phyloP scores from a whole-genome alignment of 2,888 invertebrate genomes.

The Noctua pronuba region DNA sequence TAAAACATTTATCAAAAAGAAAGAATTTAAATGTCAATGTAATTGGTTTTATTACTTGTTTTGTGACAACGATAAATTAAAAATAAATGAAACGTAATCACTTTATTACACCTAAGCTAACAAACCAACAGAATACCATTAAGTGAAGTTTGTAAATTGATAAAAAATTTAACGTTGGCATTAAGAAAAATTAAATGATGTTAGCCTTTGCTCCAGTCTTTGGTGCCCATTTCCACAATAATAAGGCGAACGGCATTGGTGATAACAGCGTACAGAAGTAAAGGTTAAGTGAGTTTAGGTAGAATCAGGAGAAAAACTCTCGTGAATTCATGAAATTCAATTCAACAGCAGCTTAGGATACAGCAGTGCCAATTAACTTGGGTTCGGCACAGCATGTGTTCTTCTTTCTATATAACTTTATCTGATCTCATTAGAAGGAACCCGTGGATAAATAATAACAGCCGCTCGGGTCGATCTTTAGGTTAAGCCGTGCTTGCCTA shows the following conservation, averaged over 20 bases:
- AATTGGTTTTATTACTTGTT: neutral
- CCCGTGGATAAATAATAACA: no score
- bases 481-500: no score
- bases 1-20: no score
- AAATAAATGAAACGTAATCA: conserved; percentile 18
- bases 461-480: no score
- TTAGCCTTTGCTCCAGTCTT: conserved; percentile 52
- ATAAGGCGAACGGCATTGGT: conserved; percentile 18
- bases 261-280: neutral
- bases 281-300: neutral
- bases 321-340: neutral
- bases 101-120: conserved; percentile 30
- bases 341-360: neutral
- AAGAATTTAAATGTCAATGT: neutral
- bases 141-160: conserved; percentile 63
- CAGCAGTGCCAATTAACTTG: no score
- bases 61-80: conserved; percentile 4
- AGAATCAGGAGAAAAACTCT: neutral
- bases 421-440: no score
- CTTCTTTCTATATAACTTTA: no score
- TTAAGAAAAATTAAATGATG: conserved; percentile 62
- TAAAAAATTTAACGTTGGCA: conserved; percentile 60
- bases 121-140: conserved; percentile 58
- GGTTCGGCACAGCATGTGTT: no score
- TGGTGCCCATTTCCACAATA: conserved; percentile 29